Conservation (phyloP, 2,888 invertebrate genomes). For the Melinopterus prodromus region DNA sequence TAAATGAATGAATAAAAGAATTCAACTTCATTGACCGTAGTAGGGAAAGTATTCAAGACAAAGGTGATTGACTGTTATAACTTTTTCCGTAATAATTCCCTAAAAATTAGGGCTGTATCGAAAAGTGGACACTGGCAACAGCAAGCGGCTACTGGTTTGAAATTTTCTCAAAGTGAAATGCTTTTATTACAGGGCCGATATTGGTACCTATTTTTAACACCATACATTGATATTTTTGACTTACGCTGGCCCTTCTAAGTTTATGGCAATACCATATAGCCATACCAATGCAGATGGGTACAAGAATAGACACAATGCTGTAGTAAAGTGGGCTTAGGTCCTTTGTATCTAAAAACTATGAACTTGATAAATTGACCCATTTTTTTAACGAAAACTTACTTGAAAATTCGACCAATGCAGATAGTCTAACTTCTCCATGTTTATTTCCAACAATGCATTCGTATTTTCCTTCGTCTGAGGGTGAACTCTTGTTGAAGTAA, state of each 20-base stretch:
- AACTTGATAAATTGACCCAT: no score
- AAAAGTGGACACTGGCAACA: no score
- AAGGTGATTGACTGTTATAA: no score
- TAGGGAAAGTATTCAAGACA: no score
- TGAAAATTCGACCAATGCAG: constrained; percentile 60
- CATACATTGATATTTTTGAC: not conserved
- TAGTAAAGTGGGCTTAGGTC: constrained; percentile 17
- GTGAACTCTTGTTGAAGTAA: constrained; percentile 64
- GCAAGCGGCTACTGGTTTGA: no score
- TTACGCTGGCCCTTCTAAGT: constrained; percentile 61
- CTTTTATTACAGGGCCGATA: no score
- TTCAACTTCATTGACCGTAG: no score
- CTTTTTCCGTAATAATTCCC: no score
- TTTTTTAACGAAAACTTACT: constrained; percentile 55
- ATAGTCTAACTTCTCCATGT: constrained; percentile 59
- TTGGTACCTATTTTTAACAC: no score
- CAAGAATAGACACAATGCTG: constrained; percentile 43
- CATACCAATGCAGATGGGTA: constrained; percentile 37
- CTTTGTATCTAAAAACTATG: constrained; percentile 5
- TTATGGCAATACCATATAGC: constrained; percentile 60
- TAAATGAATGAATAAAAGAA: no score
- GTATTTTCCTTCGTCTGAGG: constrained; percentile 69
- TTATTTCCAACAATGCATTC: constrained; percentile 66
- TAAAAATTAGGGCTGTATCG: no score
- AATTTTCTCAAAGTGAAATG: no score